phyloP scores from a whole-genome alignment of 2,113 vertebrate species.

The Toxostoma redivivum region DNA sequence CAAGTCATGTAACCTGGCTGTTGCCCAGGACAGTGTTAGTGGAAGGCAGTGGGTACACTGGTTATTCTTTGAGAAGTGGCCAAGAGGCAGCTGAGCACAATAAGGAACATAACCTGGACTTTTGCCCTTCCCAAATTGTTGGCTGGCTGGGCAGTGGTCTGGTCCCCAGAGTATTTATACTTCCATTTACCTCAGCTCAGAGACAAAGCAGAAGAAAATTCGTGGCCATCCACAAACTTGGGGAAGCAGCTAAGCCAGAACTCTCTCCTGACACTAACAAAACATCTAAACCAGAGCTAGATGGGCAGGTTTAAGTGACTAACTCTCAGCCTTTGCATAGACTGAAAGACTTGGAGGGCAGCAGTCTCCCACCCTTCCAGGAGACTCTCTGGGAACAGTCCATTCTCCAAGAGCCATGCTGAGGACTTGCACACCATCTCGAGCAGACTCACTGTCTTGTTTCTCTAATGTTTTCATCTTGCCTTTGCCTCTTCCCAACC shows the following conservation, averaged over 20 bases:
- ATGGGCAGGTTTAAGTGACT: background rate
- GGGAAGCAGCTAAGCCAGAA: background rate
- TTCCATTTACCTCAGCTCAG: background rate
- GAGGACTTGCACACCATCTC: background rate
- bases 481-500: background rate
- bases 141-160: background rate
- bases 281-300: background rate
- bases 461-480: background rate
- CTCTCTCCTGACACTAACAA: background rate
- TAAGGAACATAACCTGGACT: background rate
- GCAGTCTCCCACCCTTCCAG: background rate
- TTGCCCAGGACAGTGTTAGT: background rate
- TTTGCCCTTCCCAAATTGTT: conserved; percentile 26
- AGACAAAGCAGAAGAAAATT: background rate
- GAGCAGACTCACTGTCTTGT: background rate
- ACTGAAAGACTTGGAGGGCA: background rate
- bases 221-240: background rate
- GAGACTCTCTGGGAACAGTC: background rate
- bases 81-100: background rate
- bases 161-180: background rate
- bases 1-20: conserved; percentile 1
- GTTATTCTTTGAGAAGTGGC: background rate
- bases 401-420: background rate
- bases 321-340: background rate
- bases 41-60: background rate